Evolutionary conservation across 1,140 invertebrate species (phyloP).

Genomic region (Pseudomyrmex concolor): DNA sequence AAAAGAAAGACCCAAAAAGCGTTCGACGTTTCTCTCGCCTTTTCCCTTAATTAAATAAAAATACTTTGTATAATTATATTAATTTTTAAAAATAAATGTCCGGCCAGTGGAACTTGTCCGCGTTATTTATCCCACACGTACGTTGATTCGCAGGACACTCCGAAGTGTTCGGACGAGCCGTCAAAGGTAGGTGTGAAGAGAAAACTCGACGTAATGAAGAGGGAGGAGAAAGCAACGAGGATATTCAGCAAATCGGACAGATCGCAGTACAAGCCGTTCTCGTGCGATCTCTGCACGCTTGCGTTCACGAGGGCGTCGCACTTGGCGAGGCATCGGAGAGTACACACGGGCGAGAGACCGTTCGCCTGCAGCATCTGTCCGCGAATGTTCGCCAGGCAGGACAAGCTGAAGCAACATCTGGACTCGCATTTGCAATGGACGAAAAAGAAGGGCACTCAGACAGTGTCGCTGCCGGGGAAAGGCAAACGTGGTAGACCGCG

Average conservation of each 20-base stretch:
- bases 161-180: slow-evolving; percentile 68
- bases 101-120: too few species aligned
- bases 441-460: slow-evolving; percentile 71
- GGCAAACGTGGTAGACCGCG: slow-evolving; percentile 81
- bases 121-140: too few species aligned
- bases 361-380: slow-evolving; percentile 87
- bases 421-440: slow-evolving; percentile 83
- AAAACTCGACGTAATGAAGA: slow-evolving; percentile 58
- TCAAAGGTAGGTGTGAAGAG: slow-evolving; percentile 63
- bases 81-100: too few species aligned
- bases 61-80: too few species aligned
- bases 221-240: slow-evolving; percentile 62
- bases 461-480: slow-evolving; percentile 62
- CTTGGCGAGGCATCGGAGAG: slow-evolving; percentile 89
- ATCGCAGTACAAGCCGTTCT: slow-evolving; percentile 83
- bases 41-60: too few species aligned
- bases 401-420: slow-evolving; percentile 86
- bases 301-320: slow-evolving; percentile 89
- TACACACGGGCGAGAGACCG: slow-evolving; percentile 87
- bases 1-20: too few species aligned
- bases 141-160: slow-evolving; percentile 73
- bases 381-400: slow-evolving; percentile 88
- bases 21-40: too few species aligned
- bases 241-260: slow-evolving; percentile 65
- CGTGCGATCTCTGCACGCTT: slow-evolving; percentile 84